Base-by-base conservation (phyloP, 1,140 invertebrate genomes). In the Ips typographus region DNA sequence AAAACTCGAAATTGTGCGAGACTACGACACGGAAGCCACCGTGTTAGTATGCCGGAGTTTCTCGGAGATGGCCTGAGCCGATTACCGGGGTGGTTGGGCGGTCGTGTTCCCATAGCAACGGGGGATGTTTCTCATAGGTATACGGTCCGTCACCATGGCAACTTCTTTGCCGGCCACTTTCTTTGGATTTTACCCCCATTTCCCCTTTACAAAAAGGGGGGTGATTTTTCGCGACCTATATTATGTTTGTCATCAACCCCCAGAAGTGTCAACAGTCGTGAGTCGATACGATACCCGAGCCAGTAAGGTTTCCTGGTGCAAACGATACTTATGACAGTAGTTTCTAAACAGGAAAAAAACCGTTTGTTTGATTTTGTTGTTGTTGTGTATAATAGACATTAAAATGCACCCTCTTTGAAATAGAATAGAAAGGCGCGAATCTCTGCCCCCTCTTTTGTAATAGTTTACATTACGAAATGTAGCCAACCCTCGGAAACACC, bases 11-110 rank as follows among this genome's bases (percentile, higher is more conserved):
- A 71, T 62, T 63, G 62, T 66, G 62, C 53, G 59, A 66, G 42
- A 55, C 41, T 63, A 62, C 70, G 65, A 22, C 22, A 60, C 60
- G 65, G 22, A 68, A 68, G 56, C 56, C 42, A 59, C 64, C 40
- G 66, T 65, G 72, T 59, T 68, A 69, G 71, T 59, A 67, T 49
- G 59, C 63, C 65, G 65, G 57, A 60, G 65, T 60, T 68, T 68
- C 65, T 53, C 57, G 5, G 56, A 49, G 59, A 53, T 67, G 42
- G 63, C 6, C 52, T 74, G 73, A 74, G 73, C 73, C 73, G 73
- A 72, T 74, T 74, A 74, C 73, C 71, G 38, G 73, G 71, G 71
- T 72, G 73, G 73, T 70, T 70, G 71, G 73, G 71, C 40, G 70
- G 43, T 7, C 6, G 74, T 22, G 22, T 75, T 70, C 44, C 73